Base-by-base conservation (phyloP, 2,888 invertebrate species). In the Pinctada fucata region DNA sequence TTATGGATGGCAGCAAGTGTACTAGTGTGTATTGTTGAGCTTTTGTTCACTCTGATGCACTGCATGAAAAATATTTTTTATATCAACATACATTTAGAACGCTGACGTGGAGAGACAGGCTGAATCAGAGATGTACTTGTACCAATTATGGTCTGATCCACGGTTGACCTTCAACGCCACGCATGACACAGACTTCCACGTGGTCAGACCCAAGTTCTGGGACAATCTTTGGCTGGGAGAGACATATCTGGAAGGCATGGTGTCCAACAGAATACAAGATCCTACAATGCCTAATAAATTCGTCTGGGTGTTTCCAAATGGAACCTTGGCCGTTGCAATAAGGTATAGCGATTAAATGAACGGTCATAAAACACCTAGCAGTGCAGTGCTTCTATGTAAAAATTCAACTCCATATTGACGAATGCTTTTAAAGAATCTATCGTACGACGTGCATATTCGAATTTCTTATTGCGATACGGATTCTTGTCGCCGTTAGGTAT, bases 81-180 rank as follows among this genome's bases (percentile, higher is more conserved):
- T 31, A 31, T 31, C 31, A 31, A 31, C 31, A 31, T 31, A 31
- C 31, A 31, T 31, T 31, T 31, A 58, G 58, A 6, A 10, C 58
- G 58, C 8, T 6, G 13, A 58, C 58, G 58, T 13, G 13, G 58
- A 58, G 13, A 58, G 13, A 10, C 6, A 58, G 13, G 58, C 58
- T 58, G 58, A 58, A 58, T 58, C 6, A 10, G 58, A 58, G 8
- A 58, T 58, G 58, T 73, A 73, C 48, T 64, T n/a, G 8, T 73
- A 73, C 73, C 73, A 73, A 65, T 47, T 50, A 48, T 73, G 73
- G 73, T 64, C n/a, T 45, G 73, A 73, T 49, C 73, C 73, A 6
- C 51, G 73, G n/a, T 49, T 73, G n/a, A 48, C 65, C 3, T 73
- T 63, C 48, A 58, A 13, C n/a, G 47, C 47, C 2, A 64, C 16